Evolutionary conservation across 2,113 vertebrate species (phyloP), one percentile per base, ranked within the genome.

Genomic region (Ceuthmochares aereus): DNA sequence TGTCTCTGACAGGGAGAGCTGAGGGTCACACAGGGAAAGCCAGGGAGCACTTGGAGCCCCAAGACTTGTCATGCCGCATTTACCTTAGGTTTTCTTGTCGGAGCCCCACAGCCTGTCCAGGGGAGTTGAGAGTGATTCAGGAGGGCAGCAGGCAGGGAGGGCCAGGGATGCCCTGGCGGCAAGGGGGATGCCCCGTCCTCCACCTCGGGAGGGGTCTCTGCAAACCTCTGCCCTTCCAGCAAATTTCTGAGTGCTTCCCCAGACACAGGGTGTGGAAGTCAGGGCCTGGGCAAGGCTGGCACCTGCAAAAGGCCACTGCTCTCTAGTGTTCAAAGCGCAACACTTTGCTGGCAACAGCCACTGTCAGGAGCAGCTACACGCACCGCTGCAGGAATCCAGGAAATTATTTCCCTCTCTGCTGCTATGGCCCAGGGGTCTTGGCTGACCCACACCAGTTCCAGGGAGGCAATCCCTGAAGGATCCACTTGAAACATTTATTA

Each of bases 281-380:
- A 47, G 59, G 29, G 42, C 37, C n/a, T 23, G 81, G 76, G 69
- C 69, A 81, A 56, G 62, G 58, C 52, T 27, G 59, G 34, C 42
- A 40, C 80, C 75, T 32, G 55, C 12, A 14, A 77, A 32, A 76
- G 32, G 52, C 76, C 87, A 62, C 70, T 82, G 92, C 92, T 87
- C 82, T 77, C 92, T 51, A 82, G 87, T 5, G 87, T 87, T 72
- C 92, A 23, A 29, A 87, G 34, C 2, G 0, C 5, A 23, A 43
- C 69, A 14, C 69, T 64, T 12, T 12, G 49, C 75, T 16, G 27
- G 67, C 26, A n/a, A 21, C 9, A 51, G 26, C 55, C 21, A 12
- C 13, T 12, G 21, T 14, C 18, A n/a, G 58, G 43, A 76, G 76
- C 29, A 54, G 63, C 0, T 1, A 23, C 5, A 3, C 0, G 1